Evolutionary conservation across 1,140 invertebrate species (phyloP), one percentile per base, ranked within the genome.

Genomic region (Trinorchestia longiramus): DNA sequence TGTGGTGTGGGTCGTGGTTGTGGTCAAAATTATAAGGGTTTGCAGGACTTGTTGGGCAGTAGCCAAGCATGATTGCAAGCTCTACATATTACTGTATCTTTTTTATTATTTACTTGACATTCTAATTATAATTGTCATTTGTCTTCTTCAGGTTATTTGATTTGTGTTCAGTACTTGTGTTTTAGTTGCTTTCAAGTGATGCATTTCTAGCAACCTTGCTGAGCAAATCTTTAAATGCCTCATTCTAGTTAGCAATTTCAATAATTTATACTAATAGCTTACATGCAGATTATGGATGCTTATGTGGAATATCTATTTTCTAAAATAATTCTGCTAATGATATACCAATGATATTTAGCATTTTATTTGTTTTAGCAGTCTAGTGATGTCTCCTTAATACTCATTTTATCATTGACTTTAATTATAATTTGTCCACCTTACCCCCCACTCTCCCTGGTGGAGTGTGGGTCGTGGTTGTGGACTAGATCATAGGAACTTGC

Each of bases 381-480:
- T n/a, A n/a, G n/a, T n/a, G n/a, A n/a, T n/a, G n/a, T n/a, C n/a
- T n/a, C n/a, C n/a, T n/a, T n/a, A n/a, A n/a, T n/a, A n/a, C n/a
- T n/a, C n/a, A n/a, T n/a, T n/a, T n/a, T n/a, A n/a, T n/a, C n/a
- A n/a, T n/a, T 8, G 19, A 53, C 47, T 53, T 53, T 53, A 53
- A n/a, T 77, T 3, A 77, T 77, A 1, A 53, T 77, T 91, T 91
- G 88, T 91, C 88, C 88, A 91, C 88, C 88, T 91, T 91, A 91
- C 88, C 88, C 36, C 41, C 88, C 43, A 91, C 11, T 91, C 88
- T 42, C 41, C 28, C 15, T 77, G 62, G 11, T 3, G 62, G 62
- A 36, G 62, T 77, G 11, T 23, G 62, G 88, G 88, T 44, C 88
- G 88, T 91, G 88, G 88, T 91, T 91, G 88, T 91, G 88, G 88